Conservation (phyloP, 2,113 vertebrate species). For the Notiomystis cincta region DNA sequence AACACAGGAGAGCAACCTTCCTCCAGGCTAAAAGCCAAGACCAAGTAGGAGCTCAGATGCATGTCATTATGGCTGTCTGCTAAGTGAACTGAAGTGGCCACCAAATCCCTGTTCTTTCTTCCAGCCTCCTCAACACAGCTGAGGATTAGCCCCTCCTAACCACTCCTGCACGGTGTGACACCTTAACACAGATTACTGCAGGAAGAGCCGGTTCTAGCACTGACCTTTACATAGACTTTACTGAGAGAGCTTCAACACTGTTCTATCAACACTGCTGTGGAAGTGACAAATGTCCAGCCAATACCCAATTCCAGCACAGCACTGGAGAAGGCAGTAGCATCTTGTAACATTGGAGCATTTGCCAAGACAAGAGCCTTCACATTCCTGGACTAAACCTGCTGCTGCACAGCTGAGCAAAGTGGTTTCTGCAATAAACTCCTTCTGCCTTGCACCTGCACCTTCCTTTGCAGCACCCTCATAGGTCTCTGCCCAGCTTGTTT, state of each 20-base stretch:
- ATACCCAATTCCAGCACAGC: not conserved
- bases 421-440: not conserved
- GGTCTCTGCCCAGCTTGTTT: not conserved
- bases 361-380: not conserved
- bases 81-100: not conserved
- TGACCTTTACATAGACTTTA: not conserved
- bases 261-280: accelerated
- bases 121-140: not conserved
- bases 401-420: not conserved
- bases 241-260: not conserved
- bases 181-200: not conserved
- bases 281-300: not conserved
- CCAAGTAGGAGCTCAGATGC: not conserved
- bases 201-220: not conserved
- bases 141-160: not conserved
- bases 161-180: not conserved
- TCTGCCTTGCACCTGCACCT: not conserved
- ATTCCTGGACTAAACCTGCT: accelerated
- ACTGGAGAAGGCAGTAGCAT: not conserved
- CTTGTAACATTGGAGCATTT: not conserved
- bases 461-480: not conserved
- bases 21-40: not conserved
- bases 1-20: not conserved
- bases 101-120: not conserved
- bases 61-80: not conserved